Evolutionary conservation across 2,888 invertebrate genomes (phyloP).

Genomic region (Nematopogon swammerdamellus): DNA sequence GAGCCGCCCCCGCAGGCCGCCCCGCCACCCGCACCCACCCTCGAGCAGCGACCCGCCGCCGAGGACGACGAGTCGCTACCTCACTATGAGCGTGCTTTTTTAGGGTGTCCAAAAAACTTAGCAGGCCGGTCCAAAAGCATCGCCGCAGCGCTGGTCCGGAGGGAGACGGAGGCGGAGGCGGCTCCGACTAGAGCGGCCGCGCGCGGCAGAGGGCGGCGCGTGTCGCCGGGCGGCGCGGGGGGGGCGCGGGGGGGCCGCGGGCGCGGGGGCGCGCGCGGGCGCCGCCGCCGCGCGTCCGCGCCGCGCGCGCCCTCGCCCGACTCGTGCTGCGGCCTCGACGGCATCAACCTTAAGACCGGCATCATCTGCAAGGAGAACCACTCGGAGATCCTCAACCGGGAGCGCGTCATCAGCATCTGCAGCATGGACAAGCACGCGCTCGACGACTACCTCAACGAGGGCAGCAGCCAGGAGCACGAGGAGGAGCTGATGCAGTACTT

Average conservation of each 20-base stretch:
- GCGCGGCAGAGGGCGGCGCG: constrained; percentile 49
- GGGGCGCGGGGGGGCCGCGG: constrained; percentile 19
- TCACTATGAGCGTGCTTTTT: constrained; percentile 35
- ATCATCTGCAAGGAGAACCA: constrained; percentile 49
- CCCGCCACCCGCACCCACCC: not conserved
- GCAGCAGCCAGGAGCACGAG: constrained; percentile 79
- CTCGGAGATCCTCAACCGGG: constrained; percentile 58
- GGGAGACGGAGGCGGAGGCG: constrained; percentile 48
- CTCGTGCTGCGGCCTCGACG: constrained; percentile 49
- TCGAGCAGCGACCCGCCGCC: constrained; percentile 20
- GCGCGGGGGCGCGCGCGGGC: constrained; percentile 25
- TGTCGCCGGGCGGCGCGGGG: constrained; percentile 39
- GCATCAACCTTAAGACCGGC: constrained; percentile 38
- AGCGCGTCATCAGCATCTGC: constrained; percentile 70
- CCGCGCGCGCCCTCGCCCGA: constrained; percentile 34
- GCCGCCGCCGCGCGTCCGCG: constrained; percentile 28
- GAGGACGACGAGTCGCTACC: too few relatives aligned
- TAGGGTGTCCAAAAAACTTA: constrained; percentile 57
- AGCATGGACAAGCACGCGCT: constrained; percentile 77
- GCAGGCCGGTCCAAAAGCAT: constrained; percentile 55
- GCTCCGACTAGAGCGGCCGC: constrained; percentile 28
- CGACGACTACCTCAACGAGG: constrained; percentile 77
- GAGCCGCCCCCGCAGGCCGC: constrained; percentile 16
- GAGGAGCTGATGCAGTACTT: constrained; percentile 84
- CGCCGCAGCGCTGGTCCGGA: constrained; percentile 57